Percentiles rank a stretch among this genome's conserved stretches.
Conservation (phyloP, 2,888 invertebrate species). For the Fragum fragum region DNA sequence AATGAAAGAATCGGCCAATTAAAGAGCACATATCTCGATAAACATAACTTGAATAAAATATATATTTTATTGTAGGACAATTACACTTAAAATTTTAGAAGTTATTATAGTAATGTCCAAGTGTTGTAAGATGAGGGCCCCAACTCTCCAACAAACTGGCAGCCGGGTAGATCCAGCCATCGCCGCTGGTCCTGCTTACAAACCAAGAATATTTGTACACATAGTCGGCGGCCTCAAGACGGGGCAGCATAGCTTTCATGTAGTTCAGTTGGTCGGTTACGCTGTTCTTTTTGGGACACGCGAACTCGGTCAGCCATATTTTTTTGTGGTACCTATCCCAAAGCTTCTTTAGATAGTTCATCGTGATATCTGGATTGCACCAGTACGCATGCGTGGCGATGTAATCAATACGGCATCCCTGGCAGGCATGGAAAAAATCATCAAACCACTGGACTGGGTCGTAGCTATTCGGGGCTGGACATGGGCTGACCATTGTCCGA, state of each 20-base stretch:
- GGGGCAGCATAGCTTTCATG: slow-evolving; percentile 92
- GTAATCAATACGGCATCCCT: slow-evolving; percentile 68
- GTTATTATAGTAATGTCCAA: slow-evolving; percentile 65
- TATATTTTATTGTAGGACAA: too few relatives aligned
- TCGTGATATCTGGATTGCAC: slow-evolving; percentile 24
- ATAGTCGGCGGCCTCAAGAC: slow-evolving; percentile 93
- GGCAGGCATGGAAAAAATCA: slow-evolving; percentile 68
- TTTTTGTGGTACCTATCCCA: slow-evolving; percentile 38
- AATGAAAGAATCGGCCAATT: too few relatives aligned
- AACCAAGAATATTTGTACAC: slow-evolving; percentile 48
- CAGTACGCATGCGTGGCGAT: slow-evolving; percentile 70
- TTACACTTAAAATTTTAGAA: slow-evolving; percentile 9
- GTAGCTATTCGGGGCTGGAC: slow-evolving; percentile 15
- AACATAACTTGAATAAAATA: too few relatives aligned
- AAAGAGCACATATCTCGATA: too few relatives aligned
- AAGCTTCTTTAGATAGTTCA: slow-evolving; percentile 26
- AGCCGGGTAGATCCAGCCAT: slow-evolving; percentile 40
- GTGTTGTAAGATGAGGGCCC: slow-evolving; percentile 50
- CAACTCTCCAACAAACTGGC: slow-evolving; percentile 58
- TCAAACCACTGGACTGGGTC: slow-evolving; percentile 68
- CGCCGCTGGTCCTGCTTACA: slow-evolving; percentile 14
- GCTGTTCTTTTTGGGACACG: slow-evolving; percentile 55
- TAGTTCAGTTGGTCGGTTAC: slow-evolving; percentile 42
- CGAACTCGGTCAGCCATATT: slow-evolving; percentile 71
- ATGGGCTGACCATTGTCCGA: slow-evolving; percentile 7